Percentiles rank a stretch among this genome's conserved stretches.
Evolutionary conservation across 2,888 invertebrate genomes (phyloP).

Genomic region (Nesidiocoris tenuis): DNA sequence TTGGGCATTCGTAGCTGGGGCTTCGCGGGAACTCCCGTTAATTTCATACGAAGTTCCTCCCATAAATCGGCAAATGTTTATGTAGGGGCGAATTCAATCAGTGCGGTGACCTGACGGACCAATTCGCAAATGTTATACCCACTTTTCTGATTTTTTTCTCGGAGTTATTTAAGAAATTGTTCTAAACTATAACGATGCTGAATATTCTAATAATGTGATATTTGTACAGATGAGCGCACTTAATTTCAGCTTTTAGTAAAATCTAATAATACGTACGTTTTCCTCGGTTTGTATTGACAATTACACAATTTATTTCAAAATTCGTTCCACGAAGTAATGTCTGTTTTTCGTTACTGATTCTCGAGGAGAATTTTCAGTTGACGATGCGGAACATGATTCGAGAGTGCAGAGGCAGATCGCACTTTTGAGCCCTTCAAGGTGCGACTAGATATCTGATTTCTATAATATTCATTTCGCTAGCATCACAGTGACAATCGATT

Average conservation of each 20-base stretch:
- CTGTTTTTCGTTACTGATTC: no score
- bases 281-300: not conserved
- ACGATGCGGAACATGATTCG: not conserved
- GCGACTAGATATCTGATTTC: not conserved
- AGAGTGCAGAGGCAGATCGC: not conserved
- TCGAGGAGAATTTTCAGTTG: not conserved
- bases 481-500: conserved; percentile 26
- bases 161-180: not conserved
- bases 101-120: no score
- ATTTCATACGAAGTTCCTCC: no score
- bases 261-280: not conserved
- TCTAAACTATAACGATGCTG: not conserved
- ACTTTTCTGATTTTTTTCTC: no score
- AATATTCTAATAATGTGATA: conserved; percentile 6
- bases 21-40: no score
- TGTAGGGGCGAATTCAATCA: no score
- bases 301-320: not conserved
- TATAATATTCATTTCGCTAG: conserved; percentile 31
- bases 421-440: conserved; percentile 31
- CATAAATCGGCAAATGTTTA: no score
- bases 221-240: conserved; percentile 28
- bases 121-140: no score
- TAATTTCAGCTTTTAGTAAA: not conserved
- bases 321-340: not conserved
- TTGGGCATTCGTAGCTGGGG: no score